Conservation (phyloP, 1,140 invertebrate species). For the Scaptodrosophila lebanonensis region DNA sequence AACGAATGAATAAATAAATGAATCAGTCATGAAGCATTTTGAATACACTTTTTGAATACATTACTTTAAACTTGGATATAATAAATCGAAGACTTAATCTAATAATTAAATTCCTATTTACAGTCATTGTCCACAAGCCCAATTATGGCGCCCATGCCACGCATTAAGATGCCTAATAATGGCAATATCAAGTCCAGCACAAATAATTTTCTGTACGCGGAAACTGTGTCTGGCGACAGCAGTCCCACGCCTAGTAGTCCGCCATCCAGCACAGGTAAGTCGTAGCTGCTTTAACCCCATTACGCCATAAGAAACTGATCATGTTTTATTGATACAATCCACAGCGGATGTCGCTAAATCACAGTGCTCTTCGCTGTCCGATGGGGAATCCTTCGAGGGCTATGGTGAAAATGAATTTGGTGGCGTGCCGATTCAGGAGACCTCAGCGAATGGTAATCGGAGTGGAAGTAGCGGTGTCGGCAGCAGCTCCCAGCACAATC, state of each 20-base stretch:
- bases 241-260: constrained; percentile 74
- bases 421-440: constrained; percentile 16
- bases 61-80: too few relatives aligned
- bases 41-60: too few relatives aligned
- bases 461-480: constrained; percentile 35
- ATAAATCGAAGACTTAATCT: too few relatives aligned
- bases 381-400: constrained; percentile 83
- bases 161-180: constrained; percentile 54
- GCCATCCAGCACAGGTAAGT: constrained; percentile 67
- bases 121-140: too few relatives aligned
- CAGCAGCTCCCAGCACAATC: constrained; percentile 32
- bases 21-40: too few relatives aligned
- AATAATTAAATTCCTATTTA: too few relatives aligned
- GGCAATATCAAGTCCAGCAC: constrained; percentile 52
- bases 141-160: constrained; percentile 75
- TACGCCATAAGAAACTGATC: constrained; percentile 2
- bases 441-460: constrained; percentile 2
- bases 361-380: constrained; percentile 82
- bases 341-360: constrained; percentile 71
- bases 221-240: constrained; percentile 66
- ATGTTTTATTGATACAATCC: neutral
- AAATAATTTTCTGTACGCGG: constrained; percentile 66
- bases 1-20: too few relatives aligned
- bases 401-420: constrained; percentile 79
- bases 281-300: neutral